Conservation (phyloP, 1,140 invertebrate genomes). For the Pseudachorutes palmiensis region DNA sequence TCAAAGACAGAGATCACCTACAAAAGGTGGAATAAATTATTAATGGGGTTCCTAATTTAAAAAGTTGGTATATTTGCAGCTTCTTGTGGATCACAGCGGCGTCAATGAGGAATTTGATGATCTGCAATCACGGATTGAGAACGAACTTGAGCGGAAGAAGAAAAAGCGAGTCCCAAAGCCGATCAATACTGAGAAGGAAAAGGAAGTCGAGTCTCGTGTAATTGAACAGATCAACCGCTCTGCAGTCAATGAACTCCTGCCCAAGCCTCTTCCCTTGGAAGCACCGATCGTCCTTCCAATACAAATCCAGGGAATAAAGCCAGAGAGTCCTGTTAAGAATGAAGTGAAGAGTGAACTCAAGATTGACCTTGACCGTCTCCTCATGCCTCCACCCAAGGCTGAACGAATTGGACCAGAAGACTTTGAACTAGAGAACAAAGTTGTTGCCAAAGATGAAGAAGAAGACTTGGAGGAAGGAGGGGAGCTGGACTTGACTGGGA, state of each 20-base stretch:
- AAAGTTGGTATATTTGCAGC: conserved; percentile 37
- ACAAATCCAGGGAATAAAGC: no score
- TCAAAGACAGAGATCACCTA: conserved; percentile 72
- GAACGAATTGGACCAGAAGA: background rate
- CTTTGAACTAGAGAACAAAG: conserved; percentile 39
- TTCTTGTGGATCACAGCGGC: conserved; percentile 29
- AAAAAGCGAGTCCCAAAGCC: no score
- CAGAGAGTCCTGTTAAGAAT: no score
- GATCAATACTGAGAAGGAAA: no score
- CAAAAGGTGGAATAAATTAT: conserved; percentile 51
- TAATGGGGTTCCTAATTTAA: conserved; percentile 17
- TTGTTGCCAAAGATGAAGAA: conserved; percentile 43
- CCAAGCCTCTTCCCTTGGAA: no score
- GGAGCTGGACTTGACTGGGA: conserved; percentile 67
- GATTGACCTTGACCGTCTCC: conserved; percentile 31
- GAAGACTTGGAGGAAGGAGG: conserved; percentile 44
- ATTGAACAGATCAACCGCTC: background rate
- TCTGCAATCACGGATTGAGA: conserved; percentile 47
- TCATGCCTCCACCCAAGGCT: conserved; percentile 39
- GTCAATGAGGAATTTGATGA: conserved; percentile 54
- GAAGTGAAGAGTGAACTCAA: background rate
- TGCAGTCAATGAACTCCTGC: background rate
- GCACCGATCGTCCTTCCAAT: no score
- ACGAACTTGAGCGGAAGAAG: conserved; percentile 32
- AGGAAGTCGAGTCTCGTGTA: conserved; percentile 13